Evolutionary conservation across 2,797 vertebrate genomes (phyloP).

Genomic region (Xenops minutus): DNA sequence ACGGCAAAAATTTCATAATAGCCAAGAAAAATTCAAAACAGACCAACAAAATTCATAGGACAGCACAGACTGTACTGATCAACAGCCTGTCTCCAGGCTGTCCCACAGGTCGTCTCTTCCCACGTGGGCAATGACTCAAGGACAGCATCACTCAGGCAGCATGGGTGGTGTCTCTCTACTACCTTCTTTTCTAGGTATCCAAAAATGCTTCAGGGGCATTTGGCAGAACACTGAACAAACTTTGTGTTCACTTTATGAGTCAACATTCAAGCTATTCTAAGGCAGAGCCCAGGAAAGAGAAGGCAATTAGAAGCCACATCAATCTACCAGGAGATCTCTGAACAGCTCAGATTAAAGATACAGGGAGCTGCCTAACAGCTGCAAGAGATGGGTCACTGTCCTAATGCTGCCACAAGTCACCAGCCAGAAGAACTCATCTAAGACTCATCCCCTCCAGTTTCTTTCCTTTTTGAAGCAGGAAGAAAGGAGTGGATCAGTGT

Average conservation of each 20-base stretch:
- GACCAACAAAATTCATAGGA: background rate
- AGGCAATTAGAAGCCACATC: background rate
- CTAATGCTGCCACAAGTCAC: rapidly evolving
- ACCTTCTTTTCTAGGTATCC: background rate
- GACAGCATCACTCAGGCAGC: background rate
- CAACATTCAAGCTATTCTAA: background rate
- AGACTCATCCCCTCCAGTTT: background rate
- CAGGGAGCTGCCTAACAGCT: background rate
- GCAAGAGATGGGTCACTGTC: background rate
- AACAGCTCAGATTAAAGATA: background rate
- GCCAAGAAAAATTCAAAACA: background rate
- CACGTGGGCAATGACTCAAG: background rate
- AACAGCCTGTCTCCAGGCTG: background rate
- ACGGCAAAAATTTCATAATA: background rate
- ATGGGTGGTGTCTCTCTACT: background rate
- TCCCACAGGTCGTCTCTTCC: background rate
- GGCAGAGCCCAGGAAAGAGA: background rate
- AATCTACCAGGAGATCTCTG: background rate
- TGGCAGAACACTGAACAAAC: background rate
- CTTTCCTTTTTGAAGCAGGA: background rate
- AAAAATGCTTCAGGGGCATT: background rate
- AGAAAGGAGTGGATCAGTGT: background rate
- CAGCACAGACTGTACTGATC: background rate
- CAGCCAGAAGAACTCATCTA: background rate
- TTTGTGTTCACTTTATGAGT: background rate